Conservation (phyloP, 64 coral and sea anemone genomes). For the Pocillopora damicornis region DNA sequence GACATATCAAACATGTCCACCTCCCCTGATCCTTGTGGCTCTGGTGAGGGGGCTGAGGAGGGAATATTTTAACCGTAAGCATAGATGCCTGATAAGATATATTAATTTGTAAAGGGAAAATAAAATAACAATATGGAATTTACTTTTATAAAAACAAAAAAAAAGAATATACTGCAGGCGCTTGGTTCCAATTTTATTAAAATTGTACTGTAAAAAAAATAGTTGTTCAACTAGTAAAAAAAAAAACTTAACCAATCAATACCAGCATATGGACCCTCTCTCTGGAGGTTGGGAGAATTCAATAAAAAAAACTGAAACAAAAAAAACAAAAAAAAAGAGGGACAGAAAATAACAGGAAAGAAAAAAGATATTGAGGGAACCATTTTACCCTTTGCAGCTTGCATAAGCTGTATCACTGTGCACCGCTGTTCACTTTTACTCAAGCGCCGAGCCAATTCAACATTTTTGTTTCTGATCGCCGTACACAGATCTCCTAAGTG, state of each 20-base stretch:
- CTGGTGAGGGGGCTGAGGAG: conserved; percentile 17
- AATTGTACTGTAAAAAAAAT: too few relatives aligned
- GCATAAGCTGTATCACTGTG: conserved; percentile 80
- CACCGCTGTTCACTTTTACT: conserved; percentile 86
- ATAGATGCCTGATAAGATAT: too few relatives aligned
- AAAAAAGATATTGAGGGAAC: not conserved
- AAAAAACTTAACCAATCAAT: too few relatives aligned
- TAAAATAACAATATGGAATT: too few relatives aligned
- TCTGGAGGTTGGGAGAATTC: too few relatives aligned
- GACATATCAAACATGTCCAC: conserved; percentile 74
- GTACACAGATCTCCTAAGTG: conserved; percentile 54
- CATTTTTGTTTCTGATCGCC: conserved; percentile 77
- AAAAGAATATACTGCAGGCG: too few relatives aligned
- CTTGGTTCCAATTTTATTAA: too few relatives aligned
- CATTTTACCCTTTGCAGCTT: conserved; percentile 72
- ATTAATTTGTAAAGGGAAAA: too few relatives aligned
- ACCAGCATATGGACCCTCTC: too few relatives aligned
- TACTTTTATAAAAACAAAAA: too few relatives aligned
- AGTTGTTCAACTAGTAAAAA: too few relatives aligned
- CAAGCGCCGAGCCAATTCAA: conserved; percentile 36
- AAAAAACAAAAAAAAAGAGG: not conserved
- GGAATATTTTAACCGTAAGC: not conserved
- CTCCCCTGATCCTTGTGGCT: conserved; percentile 25
- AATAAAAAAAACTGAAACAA: too few relatives aligned
- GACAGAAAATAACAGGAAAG: not conserved